phyloP scores from a whole-genome alignment of 2,888 invertebrate species.

The Cantharis lateralis region DNA sequence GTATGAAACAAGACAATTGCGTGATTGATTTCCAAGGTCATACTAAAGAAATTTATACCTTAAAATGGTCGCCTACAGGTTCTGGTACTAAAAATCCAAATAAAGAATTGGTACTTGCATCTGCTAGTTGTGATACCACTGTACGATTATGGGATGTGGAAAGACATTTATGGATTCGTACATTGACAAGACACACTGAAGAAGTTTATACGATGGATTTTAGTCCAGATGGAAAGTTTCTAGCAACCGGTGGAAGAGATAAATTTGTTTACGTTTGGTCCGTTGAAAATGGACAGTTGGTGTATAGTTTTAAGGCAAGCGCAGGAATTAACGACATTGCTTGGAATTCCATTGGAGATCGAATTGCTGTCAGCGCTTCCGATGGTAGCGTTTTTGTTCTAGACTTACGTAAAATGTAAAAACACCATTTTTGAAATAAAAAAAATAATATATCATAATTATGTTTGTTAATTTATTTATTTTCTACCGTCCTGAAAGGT shows the following conservation, averaged over 20 bases:
- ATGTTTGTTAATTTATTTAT: too few relatives aligned
- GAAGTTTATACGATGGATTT: conserved; percentile 98
- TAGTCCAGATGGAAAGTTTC: conserved; percentile 95
- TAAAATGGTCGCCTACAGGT: conserved; percentile 99
- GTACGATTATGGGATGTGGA: conserved; percentile 92
- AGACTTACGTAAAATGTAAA: conserved; percentile 78
- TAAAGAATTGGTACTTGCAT: conserved; percentile 93
- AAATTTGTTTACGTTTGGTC: conserved; percentile 99
- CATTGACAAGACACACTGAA: conserved; percentile 95
- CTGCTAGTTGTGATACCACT: conserved; percentile 98
- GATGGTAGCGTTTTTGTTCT: conserved; percentile 96
- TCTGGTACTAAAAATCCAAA: conserved; percentile 96
- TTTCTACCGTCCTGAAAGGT: too few relatives aligned
- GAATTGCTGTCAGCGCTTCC: conserved; percentile 97
- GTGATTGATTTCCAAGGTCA: conserved; percentile 95
- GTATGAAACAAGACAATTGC: conserved; percentile 94
- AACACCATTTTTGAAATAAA: too few relatives aligned
- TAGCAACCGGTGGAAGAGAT: conserved; percentile 98
- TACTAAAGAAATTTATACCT: conserved; percentile 98
- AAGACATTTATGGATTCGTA: conserved; percentile 83
- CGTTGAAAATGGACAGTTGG: conserved; percentile 90
- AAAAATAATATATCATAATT: too few relatives aligned
- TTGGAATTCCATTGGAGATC: conserved; percentile 98
- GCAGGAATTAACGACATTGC: conserved; percentile 99
- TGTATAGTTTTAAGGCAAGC: conserved; percentile 97